Percentiles rank a stretch among this genome's conserved stretches.
phyloP scores from a whole-genome alignment of 2,113 vertebrate species.

The Calyptommatus sinebrachiatus region DNA sequence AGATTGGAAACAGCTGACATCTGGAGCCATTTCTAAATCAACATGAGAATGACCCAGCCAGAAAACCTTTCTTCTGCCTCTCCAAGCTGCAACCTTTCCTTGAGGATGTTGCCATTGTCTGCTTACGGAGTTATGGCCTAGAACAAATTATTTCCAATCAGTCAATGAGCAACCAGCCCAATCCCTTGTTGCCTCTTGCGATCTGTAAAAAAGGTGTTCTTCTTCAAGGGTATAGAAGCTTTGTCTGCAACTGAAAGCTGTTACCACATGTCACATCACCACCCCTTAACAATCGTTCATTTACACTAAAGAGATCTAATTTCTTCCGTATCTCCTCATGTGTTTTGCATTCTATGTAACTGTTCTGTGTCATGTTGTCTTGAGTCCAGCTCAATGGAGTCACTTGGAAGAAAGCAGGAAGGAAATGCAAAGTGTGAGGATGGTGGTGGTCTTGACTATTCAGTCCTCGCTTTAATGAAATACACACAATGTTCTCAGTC shows the following conservation, averaged over 20 bases:
- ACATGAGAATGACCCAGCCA: no score
- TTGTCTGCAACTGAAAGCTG: conserved; percentile 11
- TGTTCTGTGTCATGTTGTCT: not conserved
- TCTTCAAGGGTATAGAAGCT: not conserved
- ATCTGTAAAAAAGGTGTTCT: not conserved
- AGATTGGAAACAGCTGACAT: no score
- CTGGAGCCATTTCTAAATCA: no score
- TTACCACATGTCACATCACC: not conserved
- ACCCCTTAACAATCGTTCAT: conserved; percentile 2
- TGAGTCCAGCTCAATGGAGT: not conserved
- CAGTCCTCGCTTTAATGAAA: not conserved
- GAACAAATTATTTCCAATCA: not conserved
- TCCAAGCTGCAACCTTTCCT: no score
- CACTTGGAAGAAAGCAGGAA: not conserved
- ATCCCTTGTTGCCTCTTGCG: not conserved
- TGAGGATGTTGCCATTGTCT: not conserved
- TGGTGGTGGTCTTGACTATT: not conserved
- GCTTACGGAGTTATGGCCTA: not conserved
- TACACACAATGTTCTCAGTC: conserved; percentile 13
- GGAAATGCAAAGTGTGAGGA: not conserved
- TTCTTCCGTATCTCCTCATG: conserved; percentile 8
- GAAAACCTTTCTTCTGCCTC: no score
- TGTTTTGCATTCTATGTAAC: conserved; percentile 10
- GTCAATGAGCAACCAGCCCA: not conserved
- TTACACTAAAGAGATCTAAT: not conserved